These are phyloP conservation scores for Gymnopithys bicolor DNA, from an alignment of 2,797 vertebrate species.

Conservation along the genomic window DNA sequence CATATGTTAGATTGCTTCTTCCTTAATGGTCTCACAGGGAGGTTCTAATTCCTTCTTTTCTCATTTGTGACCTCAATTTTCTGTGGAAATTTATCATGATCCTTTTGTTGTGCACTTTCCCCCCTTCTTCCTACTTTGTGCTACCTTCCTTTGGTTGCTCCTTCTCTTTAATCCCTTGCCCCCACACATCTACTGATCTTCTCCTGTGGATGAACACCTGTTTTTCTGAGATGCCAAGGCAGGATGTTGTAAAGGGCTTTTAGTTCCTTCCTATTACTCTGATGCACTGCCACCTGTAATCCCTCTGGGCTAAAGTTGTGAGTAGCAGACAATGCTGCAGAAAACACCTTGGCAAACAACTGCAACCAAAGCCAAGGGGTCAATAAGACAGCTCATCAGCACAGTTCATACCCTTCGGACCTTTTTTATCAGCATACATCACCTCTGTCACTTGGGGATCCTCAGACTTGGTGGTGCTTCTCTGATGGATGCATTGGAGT, in stretches of 20 bases:
- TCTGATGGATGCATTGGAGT: background rate
- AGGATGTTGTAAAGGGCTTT: background rate
- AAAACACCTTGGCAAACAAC: background rate
- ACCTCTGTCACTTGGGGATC: background rate
- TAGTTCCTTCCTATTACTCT: background rate
- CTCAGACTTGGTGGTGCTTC: background rate
- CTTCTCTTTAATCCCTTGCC: background rate
- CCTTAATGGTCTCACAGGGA: background rate
- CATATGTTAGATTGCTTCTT: background rate
- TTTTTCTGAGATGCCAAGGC: background rate
- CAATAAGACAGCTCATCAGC: background rate
- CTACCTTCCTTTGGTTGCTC: background rate
- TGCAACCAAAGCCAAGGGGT: background rate
- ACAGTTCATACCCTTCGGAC: background rate
- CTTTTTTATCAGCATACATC: background rate
- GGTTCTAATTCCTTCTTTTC: slow-evolving; percentile 4
- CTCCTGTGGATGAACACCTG: background rate
- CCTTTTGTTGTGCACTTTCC: background rate
- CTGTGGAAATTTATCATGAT: background rate
- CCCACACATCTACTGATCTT: background rate
- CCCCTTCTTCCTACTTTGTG: background rate
- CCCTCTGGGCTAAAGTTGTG: background rate
- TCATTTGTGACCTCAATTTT: background rate
- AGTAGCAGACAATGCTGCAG: background rate
- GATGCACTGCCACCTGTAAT: background rate